A percentile compares a stretch with the other conserved stretches of the same genome.
These are phyloP conservation scores for Amniataba percoides DNA, from an alignment of 2,797 vertebrate genomes.

Conservation along the genomic window DNA sequence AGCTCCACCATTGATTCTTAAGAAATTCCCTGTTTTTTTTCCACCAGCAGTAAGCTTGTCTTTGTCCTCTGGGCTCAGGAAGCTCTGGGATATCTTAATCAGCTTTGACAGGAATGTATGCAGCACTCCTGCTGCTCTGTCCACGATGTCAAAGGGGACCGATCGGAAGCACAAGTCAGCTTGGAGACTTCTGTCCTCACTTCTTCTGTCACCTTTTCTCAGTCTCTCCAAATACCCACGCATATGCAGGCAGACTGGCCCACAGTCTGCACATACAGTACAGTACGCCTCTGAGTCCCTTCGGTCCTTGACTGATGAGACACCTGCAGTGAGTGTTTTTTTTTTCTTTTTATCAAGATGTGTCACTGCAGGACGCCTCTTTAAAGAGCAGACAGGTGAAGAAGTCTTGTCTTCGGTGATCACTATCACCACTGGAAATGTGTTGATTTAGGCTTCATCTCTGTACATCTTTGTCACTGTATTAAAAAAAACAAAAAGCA, in stretches of 20 bases:
- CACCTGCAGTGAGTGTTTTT: not conserved
- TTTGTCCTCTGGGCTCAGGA: not conserved
- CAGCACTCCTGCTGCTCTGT: constrained; percentile 11
- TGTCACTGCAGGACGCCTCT: constrained; percentile 6
- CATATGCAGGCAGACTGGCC: not conserved
- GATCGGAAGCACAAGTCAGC: not conserved
- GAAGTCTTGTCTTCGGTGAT: not conserved
- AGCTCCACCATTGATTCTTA: not conserved
- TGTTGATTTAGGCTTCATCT: not conserved
- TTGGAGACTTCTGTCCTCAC: not conserved
- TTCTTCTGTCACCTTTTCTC: not conserved
- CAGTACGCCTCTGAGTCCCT: not conserved
- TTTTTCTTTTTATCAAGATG: constrained; percentile 13
- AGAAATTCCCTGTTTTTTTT: constrained; percentile 6
- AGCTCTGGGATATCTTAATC: constrained; percentile 18
- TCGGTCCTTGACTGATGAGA: not conserved
- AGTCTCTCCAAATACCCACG: not conserved
- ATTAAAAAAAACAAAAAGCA: not conserved
- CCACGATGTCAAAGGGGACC: constrained; percentile 24
- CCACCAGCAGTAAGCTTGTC: not conserved
- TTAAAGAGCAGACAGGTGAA: not conserved
- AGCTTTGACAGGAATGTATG: constrained; percentile 25
- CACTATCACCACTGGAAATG: not conserved
- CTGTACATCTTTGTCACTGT: not conserved
- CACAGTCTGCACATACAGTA: not conserved